phyloP scores from a whole-genome alignment of 2,888 invertebrate species.

The Thereva unica region DNA sequence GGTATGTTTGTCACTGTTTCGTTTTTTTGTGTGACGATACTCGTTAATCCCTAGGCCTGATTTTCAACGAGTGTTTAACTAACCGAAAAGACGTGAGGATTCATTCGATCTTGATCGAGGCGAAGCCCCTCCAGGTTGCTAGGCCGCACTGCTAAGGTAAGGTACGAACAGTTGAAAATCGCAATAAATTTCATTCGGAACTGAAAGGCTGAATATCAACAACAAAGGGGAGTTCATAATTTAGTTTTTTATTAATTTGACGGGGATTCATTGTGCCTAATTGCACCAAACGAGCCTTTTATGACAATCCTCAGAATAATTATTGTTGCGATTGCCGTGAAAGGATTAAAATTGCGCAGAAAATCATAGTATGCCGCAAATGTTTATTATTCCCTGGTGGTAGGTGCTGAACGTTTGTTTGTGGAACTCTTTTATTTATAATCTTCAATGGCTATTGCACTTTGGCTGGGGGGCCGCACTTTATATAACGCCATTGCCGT shows the following conservation, averaged over 20 bases:
- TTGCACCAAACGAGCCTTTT: constrained; percentile 55
- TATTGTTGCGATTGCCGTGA: constrained; percentile 33
- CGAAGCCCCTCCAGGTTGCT: constrained; percentile 1
- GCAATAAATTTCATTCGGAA: constrained; percentile 38
- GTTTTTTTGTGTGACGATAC: constrained; percentile 8
- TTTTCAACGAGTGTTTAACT: constrained; percentile 28
- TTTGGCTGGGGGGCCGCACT: too few relatives aligned
- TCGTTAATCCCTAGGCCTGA: constrained; percentile 31
- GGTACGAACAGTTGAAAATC: constrained; percentile 11
- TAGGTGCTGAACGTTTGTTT: too few relatives aligned
- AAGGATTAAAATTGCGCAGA: constrained; percentile 29
- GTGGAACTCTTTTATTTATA: too few relatives aligned
- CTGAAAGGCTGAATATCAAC: constrained; percentile 41
- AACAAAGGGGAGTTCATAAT: constrained; percentile 41
- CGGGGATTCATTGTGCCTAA: constrained; percentile 58
- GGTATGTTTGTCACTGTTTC: constrained; percentile 28
- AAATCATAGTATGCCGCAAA: constrained; percentile 3
- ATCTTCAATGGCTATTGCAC: too few relatives aligned
- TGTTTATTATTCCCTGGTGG: too few relatives aligned
- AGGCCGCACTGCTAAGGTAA: constrained; percentile 7
- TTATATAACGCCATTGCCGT: too few relatives aligned
- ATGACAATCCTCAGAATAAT: constrained; percentile 44
- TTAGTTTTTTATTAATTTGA: constrained; percentile 55
- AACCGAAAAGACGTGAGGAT: constrained; percentile 13
- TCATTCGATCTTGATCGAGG: constrained; percentile 23